Evolutionary conservation across 1,140 invertebrate genomes (phyloP).

Genomic region (Drosophila paulistorum): DNA sequence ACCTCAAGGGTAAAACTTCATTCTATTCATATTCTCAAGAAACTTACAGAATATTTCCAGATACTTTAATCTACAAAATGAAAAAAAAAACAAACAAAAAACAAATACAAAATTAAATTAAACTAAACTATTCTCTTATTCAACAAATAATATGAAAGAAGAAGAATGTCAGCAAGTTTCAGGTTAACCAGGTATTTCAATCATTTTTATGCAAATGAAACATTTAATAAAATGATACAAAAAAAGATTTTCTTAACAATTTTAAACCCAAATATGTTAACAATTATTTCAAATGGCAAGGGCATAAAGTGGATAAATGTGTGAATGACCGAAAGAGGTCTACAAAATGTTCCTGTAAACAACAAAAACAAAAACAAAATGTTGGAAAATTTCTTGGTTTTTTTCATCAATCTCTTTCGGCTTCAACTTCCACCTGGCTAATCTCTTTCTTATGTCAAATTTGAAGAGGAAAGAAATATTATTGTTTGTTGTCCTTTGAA

Average conservation of each 20-base stretch:
- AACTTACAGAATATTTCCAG: constrained; percentile 61
- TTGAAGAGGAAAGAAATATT: too few relatives aligned
- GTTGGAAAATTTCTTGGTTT: too few relatives aligned
- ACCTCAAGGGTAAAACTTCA: constrained; percentile 50
- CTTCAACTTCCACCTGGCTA: too few relatives aligned
- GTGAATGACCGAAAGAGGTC: too few relatives aligned
- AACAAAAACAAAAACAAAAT: too few relatives aligned
- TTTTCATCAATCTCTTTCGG: too few relatives aligned
- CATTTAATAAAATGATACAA: constrained; percentile 57
- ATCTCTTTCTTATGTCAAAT: too few relatives aligned
- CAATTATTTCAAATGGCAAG: not conserved
- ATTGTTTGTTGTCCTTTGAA: too few relatives aligned
- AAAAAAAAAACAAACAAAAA: constrained; percentile 24
- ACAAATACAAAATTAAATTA: constrained; percentile 55
- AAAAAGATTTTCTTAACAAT: constrained; percentile 60
- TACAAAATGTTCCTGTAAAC: too few relatives aligned
- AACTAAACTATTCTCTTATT: constrained; percentile 67
- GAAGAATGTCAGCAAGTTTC: constrained; percentile 49
- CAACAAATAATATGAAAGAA: constrained; percentile 28
- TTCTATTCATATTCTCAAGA: constrained; percentile 54
- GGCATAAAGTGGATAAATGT: not conserved
- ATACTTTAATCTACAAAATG: constrained; percentile 49
- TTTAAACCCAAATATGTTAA: constrained; percentile 35
- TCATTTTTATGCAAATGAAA: constrained; percentile 69
- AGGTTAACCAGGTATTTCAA: constrained; percentile 65